Evolutionary conservation across 1,140 invertebrate species (phyloP).

Genomic region (Riptortus pedestris): DNA sequence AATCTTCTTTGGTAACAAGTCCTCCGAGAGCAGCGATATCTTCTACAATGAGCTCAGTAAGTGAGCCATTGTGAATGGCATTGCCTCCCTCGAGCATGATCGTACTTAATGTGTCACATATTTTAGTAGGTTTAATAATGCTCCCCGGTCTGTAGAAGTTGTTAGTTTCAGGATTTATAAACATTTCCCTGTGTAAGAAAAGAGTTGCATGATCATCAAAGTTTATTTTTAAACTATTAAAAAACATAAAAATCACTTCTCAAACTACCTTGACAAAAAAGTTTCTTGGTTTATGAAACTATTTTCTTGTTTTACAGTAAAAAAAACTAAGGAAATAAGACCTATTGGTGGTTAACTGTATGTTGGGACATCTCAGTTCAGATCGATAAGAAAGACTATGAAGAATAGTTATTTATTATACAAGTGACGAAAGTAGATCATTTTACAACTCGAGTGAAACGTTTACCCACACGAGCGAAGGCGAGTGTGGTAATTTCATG

Average conservation of each 20-base stretch:
- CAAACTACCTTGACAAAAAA: background rate
- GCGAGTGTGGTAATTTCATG: no score
- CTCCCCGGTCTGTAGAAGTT: slow-evolving; percentile 51
- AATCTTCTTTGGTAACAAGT: slow-evolving; percentile 61
- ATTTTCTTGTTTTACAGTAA: no score
- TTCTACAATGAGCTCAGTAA: slow-evolving; percentile 53
- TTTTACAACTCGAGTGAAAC: no score
- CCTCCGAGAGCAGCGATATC: slow-evolving; percentile 62
- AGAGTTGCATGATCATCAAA: slow-evolving; percentile 15
- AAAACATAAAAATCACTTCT: background rate
- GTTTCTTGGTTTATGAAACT: no score
- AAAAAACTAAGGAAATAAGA: no score
- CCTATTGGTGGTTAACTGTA: no score
- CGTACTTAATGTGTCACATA: slow-evolving; percentile 59
- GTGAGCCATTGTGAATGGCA: slow-evolving; percentile 64
- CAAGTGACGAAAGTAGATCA: no score
- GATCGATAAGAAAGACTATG: no score
- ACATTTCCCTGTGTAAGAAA: slow-evolving; percentile 47
- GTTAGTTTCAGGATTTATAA: slow-evolving; percentile 47
- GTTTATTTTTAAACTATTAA: background rate
- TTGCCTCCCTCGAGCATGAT: slow-evolving; percentile 59
- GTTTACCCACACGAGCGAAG: no score
- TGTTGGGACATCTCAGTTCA: no score
- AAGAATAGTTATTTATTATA: no score
- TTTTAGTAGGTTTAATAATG: slow-evolving; percentile 47